Evolutionary conservation across 2,888 invertebrate species (phyloP).

Genomic region (Catocala nupta): DNA sequence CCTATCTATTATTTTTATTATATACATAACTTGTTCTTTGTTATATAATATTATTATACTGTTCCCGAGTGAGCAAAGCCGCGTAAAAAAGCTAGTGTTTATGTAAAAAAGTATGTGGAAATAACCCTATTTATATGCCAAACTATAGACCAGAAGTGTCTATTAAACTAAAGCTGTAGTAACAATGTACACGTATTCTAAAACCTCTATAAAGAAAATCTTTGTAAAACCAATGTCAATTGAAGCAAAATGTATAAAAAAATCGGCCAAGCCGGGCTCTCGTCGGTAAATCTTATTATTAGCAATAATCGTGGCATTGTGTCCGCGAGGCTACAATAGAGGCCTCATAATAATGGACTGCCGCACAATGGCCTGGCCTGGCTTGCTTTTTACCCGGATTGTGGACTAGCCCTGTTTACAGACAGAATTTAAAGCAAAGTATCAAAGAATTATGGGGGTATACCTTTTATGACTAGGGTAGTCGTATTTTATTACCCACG

Average conservation of each 20-base stretch:
- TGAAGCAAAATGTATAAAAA: conserved; percentile 37
- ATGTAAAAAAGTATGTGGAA: too few species aligned
- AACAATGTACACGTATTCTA: conserved; percentile 6
- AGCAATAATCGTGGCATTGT: conserved; percentile 68
- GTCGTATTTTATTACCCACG: background rate
- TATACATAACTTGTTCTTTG: too few species aligned
- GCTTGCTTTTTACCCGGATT: conserved; percentile 47
- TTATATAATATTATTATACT: too few species aligned
- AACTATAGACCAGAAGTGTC: too few species aligned
- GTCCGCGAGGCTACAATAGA: conserved; percentile 56
- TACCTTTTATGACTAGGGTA: conserved; percentile 16
- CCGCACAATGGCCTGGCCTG: conserved; percentile 56
- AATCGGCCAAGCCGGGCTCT: conserved; percentile 30
- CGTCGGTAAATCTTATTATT: conserved; percentile 64
- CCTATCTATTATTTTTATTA: too few species aligned
- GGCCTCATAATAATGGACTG: conserved; percentile 55
- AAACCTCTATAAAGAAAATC: conserved; percentile 40
- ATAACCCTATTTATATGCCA: too few species aligned
- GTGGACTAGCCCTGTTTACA: conserved; percentile 38
- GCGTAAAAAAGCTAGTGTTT: too few species aligned
- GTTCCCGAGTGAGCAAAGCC: too few species aligned
- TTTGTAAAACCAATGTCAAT: conserved; percentile 46
- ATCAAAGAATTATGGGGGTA: conserved; percentile 39
- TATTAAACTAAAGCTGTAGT: conserved; percentile 3
- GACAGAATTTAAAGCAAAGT: conserved; percentile 49